phyloP scores from a whole-genome alignment of 2,888 invertebrate species.

The Acanthosepion pharaonis region DNA sequence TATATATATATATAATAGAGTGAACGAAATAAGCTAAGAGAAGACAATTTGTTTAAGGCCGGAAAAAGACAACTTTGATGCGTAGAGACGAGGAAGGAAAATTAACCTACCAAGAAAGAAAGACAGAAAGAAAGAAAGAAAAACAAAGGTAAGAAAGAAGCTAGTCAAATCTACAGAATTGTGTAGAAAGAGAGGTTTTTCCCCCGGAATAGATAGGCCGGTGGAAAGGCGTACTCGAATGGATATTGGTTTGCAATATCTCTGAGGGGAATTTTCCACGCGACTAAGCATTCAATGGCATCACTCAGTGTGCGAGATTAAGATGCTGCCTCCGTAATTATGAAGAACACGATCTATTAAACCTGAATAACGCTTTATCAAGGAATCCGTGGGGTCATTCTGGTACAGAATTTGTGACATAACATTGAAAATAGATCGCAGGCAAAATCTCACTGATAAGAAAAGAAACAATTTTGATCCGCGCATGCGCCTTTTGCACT shows the following conservation, averaged over 20 bases:
- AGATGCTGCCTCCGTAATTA: neutral
- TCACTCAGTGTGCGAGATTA: neutral
- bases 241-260: neutral
- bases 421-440: neutral
- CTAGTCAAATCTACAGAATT: neutral
- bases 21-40: neutral
- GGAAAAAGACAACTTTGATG: neutral
- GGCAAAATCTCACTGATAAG: neutral
- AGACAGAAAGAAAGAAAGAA: neutral
- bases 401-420: slow-evolving; percentile 17
- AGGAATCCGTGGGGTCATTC: neutral
- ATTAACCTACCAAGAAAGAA: neutral
- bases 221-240: neutral
- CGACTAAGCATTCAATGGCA: slow-evolving; percentile 33
- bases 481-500: neutral
- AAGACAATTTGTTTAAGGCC: neutral
- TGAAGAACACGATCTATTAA: neutral
- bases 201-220: neutral
- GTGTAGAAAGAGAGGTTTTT: neutral
- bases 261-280: slow-evolving; percentile 22
- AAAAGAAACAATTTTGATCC: neutral
- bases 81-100: neutral
- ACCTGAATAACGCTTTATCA: slow-evolving; percentile 4
- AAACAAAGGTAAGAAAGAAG: neutral
- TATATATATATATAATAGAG: neutral